Conservation (phyloP, 2,113 vertebrate species). For the Salvelinus namaycush region DNA sequence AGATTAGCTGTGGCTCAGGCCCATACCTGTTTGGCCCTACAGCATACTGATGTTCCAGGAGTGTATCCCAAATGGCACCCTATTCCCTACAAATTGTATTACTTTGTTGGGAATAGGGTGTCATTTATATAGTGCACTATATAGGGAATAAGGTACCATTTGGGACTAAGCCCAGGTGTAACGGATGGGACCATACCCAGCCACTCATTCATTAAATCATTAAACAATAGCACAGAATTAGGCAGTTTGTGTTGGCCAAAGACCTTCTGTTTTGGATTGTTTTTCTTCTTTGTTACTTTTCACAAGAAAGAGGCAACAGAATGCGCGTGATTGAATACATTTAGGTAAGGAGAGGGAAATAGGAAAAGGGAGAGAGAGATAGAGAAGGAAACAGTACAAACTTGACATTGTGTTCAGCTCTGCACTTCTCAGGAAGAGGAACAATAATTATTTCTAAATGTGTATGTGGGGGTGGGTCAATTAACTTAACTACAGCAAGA, state of each 20-base stretch:
- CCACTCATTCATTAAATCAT: slow-evolving; percentile 63
- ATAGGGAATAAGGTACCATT: no score
- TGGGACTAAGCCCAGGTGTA: no score
- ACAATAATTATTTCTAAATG: slow-evolving; percentile 53
- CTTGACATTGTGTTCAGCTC: slow-evolving; percentile 54
- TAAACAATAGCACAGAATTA: slow-evolving; percentile 54
- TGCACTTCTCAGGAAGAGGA: slow-evolving; percentile 42
- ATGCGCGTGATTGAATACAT: slow-evolving; percentile 53
- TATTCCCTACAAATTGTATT: no score
- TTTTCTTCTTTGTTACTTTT: slow-evolving; percentile 47
- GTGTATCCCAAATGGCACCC: slow-evolving; percentile 6
- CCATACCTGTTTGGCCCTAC: slow-evolving; percentile 2
- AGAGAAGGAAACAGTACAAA: slow-evolving; percentile 25
- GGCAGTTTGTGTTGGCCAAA: slow-evolving; percentile 50
- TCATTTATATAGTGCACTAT: no score
- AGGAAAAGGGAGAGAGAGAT: slow-evolving; percentile 27
- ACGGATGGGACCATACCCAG: slow-evolving; percentile 44
- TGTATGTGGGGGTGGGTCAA: slow-evolving; percentile 27
- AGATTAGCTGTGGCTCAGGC: no score
- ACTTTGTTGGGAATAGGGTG: no score
- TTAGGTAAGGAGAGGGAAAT: neutral
- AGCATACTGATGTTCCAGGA: slow-evolving; percentile 65
- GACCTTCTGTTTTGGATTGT: slow-evolving; percentile 47
- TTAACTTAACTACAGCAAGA: slow-evolving; percentile 5
- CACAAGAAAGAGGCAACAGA: slow-evolving; percentile 41